Conservation (phyloP, 2,888 invertebrate genomes). For the Macroteleia sp. region DNA sequence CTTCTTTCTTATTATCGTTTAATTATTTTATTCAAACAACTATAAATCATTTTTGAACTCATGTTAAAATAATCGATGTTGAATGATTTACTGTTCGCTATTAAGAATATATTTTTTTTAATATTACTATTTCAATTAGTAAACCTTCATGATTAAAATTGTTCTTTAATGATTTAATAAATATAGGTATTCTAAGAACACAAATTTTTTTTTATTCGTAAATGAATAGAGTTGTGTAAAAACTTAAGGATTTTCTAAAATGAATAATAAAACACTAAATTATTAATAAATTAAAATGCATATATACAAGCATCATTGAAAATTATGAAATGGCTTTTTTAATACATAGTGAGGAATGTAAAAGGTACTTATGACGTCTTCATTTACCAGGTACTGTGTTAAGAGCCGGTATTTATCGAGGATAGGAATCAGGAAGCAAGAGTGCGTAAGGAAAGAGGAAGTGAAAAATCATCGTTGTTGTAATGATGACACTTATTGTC, state of each 20-base stretch:
- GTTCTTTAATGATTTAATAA: neutral
- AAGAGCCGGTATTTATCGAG: conserved; percentile 46
- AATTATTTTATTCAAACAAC: too few relatives aligned
- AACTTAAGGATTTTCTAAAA: conserved; percentile 2
- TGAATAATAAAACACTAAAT: conserved; percentile 19
- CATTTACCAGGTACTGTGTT: conserved; percentile 34
- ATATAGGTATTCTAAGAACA: too few relatives aligned
- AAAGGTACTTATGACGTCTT: conserved; percentile 48
- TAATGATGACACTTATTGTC: conserved; percentile 54
- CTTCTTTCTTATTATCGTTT: too few relatives aligned
- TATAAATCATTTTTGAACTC: neutral
- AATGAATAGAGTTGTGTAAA: neutral
- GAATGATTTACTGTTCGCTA: conserved; percentile 7
- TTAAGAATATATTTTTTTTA: conserved; percentile 3
- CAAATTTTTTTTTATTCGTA: neutral
- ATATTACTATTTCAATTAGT: conserved; percentile 15
- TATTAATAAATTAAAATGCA: conserved; percentile 19
- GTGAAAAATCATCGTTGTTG: conserved; percentile 44
- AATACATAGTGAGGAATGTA: conserved; percentile 34
- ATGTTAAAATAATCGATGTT: conserved; percentile 10
- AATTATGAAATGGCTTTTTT: conserved; percentile 41
- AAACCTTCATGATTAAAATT: neutral
- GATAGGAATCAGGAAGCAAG: conserved; percentile 52
- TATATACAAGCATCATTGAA: conserved; percentile 20
- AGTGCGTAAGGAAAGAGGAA: conserved; percentile 44